These are phyloP conservation scores for Paragorgia papillata DNA, from an alignment of 92 coral and sea anemone genomes.

Conservation along the genomic window DNA sequence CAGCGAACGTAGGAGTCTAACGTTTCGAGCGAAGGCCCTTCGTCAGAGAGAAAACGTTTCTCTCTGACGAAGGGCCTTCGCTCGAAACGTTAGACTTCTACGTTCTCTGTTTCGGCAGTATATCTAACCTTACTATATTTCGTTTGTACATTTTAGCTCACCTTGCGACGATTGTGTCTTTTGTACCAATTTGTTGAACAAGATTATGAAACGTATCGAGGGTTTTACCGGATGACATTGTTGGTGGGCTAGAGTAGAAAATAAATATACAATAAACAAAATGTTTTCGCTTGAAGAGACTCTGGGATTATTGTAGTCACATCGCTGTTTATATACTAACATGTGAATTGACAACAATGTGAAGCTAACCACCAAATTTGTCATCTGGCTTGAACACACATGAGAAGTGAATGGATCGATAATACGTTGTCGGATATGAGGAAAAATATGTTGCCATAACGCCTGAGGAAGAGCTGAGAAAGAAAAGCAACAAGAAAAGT, in stretches of 20 bases:
- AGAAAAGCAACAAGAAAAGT: constrained; percentile 6
- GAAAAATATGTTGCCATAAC: constrained; percentile 83
- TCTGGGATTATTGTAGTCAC: constrained; percentile 29
- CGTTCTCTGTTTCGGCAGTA: too few species aligned
- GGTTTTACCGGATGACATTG: constrained; percentile 5
- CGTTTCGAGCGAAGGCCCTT: too few species aligned
- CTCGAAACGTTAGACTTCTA: too few species aligned
- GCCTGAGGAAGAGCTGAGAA: constrained; percentile 53
- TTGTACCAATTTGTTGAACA: constrained; percentile 67
- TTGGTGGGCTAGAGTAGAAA: constrained; percentile 19
- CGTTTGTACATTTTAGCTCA: too few species aligned
- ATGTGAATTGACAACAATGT: constrained; percentile 68
- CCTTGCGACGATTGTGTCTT: constrained; percentile 73
- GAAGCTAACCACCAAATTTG: constrained; percentile 83
- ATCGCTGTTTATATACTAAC: constrained; percentile 30
- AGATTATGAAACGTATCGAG: constrained; percentile 65
- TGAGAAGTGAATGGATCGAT: constrained; percentile 62
- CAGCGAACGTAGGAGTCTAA: too few species aligned
- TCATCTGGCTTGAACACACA: constrained; percentile 63
- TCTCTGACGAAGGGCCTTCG: too few species aligned
- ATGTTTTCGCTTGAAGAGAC: constrained; percentile 63
- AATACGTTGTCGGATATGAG: constrained; percentile 63
- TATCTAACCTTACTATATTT: too few species aligned
- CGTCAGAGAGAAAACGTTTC: too few species aligned
- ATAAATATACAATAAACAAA: constrained; percentile 74